phyloP scores from a whole-genome alignment of 2,888 invertebrate genomes.

The Macrosoma leucophasiata region DNA sequence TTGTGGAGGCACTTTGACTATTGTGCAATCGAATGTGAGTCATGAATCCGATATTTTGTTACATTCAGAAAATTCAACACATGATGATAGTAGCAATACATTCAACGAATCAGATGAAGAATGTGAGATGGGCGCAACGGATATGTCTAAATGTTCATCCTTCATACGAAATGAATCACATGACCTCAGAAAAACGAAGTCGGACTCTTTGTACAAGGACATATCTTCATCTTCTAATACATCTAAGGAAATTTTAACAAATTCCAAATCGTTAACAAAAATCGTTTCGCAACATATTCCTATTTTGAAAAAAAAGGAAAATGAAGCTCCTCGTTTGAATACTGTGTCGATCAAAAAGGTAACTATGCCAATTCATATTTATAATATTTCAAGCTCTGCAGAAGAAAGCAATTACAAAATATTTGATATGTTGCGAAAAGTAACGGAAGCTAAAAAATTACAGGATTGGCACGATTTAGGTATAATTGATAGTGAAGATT shows the following conservation, averaged over 20 bases:
- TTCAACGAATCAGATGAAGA: constrained; percentile 15
- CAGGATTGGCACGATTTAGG: constrained; percentile 55
- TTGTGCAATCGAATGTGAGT: constrained; percentile 43
- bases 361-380: constrained; percentile 41
- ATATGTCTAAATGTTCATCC: constrained; percentile 7
- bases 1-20: constrained; percentile 61
- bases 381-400: constrained; percentile 27
- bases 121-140: constrained; percentile 11
- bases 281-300: constrained; percentile 32
- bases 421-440: constrained; percentile 47
- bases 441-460: constrained; percentile 45
- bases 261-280: constrained; percentile 16
- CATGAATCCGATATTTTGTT: constrained; percentile 21
- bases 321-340: constrained; percentile 17
- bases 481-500: constrained; percentile 48
- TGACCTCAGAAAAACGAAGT: constrained; percentile 21
- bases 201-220: constrained; percentile 18
- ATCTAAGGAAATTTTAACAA: constrained; percentile 16
- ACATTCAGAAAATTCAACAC: constrained; percentile 8
- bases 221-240: constrained; percentile 11
- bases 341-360: constrained; percentile 47
- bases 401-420: constrained; percentile 31
- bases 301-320: constrained; percentile 41
- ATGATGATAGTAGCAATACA: constrained; percentile 7
- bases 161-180: constrained; percentile 5